These are phyloP conservation scores for Noctua fimbriata DNA, from an alignment of 2,888 invertebrate species.

Conservation along the genomic window DNA sequence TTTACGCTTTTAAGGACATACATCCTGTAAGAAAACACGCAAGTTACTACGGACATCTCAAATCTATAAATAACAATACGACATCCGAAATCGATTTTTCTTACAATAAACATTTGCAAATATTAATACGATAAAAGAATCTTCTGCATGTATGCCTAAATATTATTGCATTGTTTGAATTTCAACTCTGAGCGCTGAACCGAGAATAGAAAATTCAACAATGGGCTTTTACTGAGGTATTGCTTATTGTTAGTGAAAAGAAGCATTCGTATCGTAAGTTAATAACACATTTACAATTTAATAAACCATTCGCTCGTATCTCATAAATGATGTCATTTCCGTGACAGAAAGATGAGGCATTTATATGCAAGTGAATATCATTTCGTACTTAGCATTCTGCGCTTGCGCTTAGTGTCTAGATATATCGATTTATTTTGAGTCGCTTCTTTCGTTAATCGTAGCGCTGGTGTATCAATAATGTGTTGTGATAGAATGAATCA, in stretches of 20 bases:
- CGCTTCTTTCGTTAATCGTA: constrained; percentile 23
- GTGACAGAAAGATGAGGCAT: constrained; percentile 42
- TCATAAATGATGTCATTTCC: constrained; percentile 48
- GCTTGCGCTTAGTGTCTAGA: constrained; percentile 14
- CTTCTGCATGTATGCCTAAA: not conserved
- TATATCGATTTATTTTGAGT: constrained; percentile 47
- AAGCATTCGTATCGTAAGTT: not conserved
- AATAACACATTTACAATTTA: constrained; percentile 33
- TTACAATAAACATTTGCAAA: constrained; percentile 36
- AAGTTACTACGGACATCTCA: constrained; percentile 5
- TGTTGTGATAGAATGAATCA: constrained; percentile 3
- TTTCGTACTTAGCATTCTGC: constrained; percentile 48
- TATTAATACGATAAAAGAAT: constrained; percentile 15
- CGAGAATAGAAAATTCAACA: too few relatives aligned
- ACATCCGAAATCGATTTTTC: constrained; percentile 45
- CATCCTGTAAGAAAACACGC: constrained; percentile 31
- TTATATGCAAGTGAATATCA: constrained; percentile 50
- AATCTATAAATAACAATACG: constrained; percentile 25
- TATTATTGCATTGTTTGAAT: not conserved
- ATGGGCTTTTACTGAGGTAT: not conserved
- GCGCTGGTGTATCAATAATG: constrained; percentile 10
- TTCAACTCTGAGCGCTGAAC: not conserved
- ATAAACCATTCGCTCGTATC: constrained; percentile 31
- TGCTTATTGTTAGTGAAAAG: not conserved
- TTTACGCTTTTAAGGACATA: constrained; percentile 3